Evolutionary conservation across 2,888 invertebrate genomes (phyloP).

Genomic region (Melitaea athalia): DNA sequence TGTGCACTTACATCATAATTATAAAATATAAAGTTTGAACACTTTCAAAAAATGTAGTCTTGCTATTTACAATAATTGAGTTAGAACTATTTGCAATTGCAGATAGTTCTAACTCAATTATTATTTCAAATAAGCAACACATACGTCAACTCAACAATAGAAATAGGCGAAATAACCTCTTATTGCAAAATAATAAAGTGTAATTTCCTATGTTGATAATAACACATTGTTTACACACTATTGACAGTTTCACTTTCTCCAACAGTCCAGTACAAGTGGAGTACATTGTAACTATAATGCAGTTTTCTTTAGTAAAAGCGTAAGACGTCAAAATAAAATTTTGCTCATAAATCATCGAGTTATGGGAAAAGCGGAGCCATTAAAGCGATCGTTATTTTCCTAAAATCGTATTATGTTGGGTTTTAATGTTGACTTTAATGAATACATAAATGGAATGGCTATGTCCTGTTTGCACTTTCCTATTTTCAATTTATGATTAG

Average conservation of each 20-base stretch:
- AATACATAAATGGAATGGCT: too few species aligned
- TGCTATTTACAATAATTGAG: too few species aligned
- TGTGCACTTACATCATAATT: too few species aligned
- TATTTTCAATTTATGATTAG: too few species aligned
- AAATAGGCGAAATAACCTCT: not conserved
- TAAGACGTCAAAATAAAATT: conserved; percentile 20
- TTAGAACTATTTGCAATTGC: too few species aligned
- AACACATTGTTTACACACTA: conserved; percentile 20
- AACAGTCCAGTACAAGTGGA: conserved; percentile 11
- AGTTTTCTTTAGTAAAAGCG: conserved; percentile 26
- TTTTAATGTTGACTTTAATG: too few species aligned
- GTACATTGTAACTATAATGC: conserved; percentile 17
- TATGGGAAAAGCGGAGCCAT: conserved; percentile 11
- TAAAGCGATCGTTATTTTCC: conserved; percentile 8
- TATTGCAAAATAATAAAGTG: not conserved
- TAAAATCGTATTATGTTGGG: not conserved
- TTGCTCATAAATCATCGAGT: conserved; percentile 18
- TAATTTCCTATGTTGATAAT: conserved; percentile 5
- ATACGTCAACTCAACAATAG: not conserved
- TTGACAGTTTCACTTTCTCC: conserved; percentile 37
- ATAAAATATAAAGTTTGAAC: too few species aligned
- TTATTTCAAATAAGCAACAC: conserved; percentile 3
- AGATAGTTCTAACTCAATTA: not conserved
- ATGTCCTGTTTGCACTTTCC: too few species aligned
- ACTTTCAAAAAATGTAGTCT: too few species aligned